Conservation (phyloP, 2,888 invertebrate species). For the Tipula helvola region DNA sequence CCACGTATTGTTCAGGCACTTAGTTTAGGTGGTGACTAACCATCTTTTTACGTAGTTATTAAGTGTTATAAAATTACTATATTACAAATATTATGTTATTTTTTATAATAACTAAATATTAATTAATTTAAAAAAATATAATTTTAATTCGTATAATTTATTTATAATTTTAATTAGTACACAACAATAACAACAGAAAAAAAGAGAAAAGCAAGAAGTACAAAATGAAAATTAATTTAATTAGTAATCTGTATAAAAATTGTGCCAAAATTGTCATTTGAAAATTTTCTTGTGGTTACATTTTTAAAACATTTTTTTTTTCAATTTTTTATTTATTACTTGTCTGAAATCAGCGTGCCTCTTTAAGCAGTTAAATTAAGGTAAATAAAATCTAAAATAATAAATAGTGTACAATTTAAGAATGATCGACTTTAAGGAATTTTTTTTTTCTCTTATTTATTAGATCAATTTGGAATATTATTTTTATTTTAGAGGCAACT, state of each 20-base stretch:
- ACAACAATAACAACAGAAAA: not conserved
- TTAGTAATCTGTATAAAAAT: not conserved
- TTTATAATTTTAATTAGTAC: not conserved
- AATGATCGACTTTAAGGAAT: not conserved
- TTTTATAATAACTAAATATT: not conserved
- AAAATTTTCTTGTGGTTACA: not conserved
- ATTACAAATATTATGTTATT: not conserved
- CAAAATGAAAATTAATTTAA: not conserved
- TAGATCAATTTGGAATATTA: not conserved
- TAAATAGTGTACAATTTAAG: not conserved
- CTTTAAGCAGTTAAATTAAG: not conserved
- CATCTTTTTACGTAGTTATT: conserved; percentile 7
- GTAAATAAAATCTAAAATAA: not conserved
- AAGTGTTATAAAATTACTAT: not conserved
- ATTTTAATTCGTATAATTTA: not conserved
- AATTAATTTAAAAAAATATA: not conserved
- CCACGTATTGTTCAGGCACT: conserved; percentile 96
- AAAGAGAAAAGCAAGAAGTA: not conserved
- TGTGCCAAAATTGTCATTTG: not conserved
- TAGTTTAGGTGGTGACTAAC: conserved; percentile 65
- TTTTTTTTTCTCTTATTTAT: not conserved
- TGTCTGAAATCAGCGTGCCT: not conserved
- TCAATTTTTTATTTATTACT: not conserved
- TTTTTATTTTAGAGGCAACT: not conserved
- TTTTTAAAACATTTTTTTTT: not conserved